A percentile compares a stretch with the other conserved stretches of the same genome.
Conservation (phyloP, 2,797 vertebrate genomes). For the Florisuga fusca region DNA sequence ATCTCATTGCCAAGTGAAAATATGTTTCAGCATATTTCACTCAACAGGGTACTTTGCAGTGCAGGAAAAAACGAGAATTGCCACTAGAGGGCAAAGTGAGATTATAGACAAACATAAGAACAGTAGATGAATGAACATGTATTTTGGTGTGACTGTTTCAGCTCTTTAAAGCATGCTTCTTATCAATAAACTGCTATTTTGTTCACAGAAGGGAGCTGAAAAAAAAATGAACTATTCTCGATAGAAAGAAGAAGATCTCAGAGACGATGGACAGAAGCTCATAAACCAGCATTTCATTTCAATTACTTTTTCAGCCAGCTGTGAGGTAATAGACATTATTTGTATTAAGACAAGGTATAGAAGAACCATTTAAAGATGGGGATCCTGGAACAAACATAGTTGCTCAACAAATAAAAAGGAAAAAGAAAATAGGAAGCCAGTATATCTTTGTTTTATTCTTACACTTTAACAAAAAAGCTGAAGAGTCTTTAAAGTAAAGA, state of each 20-base stretch:
- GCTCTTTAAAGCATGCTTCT: not conserved
- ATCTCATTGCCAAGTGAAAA: not conserved
- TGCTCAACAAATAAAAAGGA: not conserved
- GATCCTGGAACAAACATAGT: not conserved
- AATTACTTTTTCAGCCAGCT: not conserved
- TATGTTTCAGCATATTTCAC: not conserved
- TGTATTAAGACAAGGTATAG: not conserved
- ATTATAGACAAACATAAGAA: not conserved
- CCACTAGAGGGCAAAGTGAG: slow-evolving; percentile 68
- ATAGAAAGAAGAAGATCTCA: not conserved
- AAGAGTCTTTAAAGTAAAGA: not conserved
- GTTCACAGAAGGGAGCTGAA: not conserved
- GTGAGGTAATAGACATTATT: not conserved
- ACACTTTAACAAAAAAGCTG: not conserved
- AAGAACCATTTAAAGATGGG: not conserved
- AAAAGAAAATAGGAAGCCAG: not conserved
- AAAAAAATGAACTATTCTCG: not conserved
- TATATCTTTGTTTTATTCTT: not conserved
- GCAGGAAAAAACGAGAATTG: not conserved
- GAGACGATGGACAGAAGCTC: not conserved
- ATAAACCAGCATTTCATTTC: not conserved
- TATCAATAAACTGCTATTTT: not conserved
- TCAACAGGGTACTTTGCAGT: not conserved
- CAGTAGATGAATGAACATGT: not conserved
- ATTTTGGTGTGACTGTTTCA: not conserved